Evolutionary conservation across 1,140 invertebrate genomes (phyloP), one percentile per base, ranked within the genome.

Genomic region (Atta cephalotes): DNA sequence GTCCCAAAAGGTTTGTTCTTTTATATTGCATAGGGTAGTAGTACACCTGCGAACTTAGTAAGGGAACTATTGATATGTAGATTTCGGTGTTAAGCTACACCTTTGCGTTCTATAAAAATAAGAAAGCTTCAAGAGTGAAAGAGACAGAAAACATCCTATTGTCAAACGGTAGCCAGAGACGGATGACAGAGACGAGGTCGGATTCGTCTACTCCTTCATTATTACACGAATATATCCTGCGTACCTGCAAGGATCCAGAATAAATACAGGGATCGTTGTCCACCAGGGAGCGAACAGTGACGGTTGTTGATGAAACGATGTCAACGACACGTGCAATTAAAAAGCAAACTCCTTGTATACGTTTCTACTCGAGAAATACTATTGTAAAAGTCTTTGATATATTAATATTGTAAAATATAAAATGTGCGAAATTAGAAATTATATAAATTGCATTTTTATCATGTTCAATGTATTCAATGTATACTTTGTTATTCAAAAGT

Each of bases 51-150:
- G 90, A 93, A 91, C 92, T 92, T 91, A 88, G 89, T 92, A 91
- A 90, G 93, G 91, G 90, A 91, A 91, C 92, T 70, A 94, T 95
- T 95, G 92, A 95, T 93, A 95, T 94, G 94, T 88, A 95, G 92
- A 95, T 95, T 87, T 87, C 89, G 90, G 93, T 91, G 90, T 94
- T 94, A 94, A 92, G 92, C 92, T 94, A 94, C 93, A 94, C 93
- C 92, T 91, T 92, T 92, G 91, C 89, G 86, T 90, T 92, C 85
- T 85, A 89, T 88, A 89, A 89, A 92, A 93, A 94, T 93, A 94
- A 94, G 90, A 87, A 9, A 91, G 88, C 76, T 86, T 31, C 49
- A 68, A 62, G 81, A 65, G 65, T 77, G 62, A 65, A 53, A 60
- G 63, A 60, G 89, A 72, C 10, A 72, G 72, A 65, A 87, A 89